A percentile compares a stretch with the other conserved stretches of the same genome.
phyloP scores from a whole-genome alignment of 2,888 invertebrate genomes.

The Conchocele bisecta region DNA sequence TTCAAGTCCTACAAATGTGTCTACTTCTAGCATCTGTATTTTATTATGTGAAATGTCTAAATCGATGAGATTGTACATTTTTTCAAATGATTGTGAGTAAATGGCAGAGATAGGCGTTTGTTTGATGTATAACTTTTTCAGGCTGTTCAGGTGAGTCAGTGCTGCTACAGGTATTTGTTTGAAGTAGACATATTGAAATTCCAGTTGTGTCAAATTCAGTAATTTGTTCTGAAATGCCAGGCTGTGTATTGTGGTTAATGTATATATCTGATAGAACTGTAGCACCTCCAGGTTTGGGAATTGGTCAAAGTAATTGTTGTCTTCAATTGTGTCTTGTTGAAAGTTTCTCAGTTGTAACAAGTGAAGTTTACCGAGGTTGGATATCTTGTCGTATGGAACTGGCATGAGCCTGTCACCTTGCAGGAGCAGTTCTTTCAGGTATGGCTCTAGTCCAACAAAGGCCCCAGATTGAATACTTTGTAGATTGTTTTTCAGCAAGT shows the following conservation, averaged over 20 bases:
- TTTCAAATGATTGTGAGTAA: constrained; percentile 44
- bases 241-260: constrained; percentile 37
- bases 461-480: constrained; percentile 92
- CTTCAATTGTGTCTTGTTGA: constrained; percentile 22
- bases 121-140: constrained; percentile 52
- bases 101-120: constrained; percentile 54
- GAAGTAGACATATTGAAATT: constrained; percentile 31
- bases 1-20: constrained; percentile 63
- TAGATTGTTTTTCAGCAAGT: constrained; percentile 92
- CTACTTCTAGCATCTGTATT: constrained; percentile 51
- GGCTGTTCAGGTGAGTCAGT: constrained; percentile 37
- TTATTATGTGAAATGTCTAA: constrained; percentile 60
- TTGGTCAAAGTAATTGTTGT: constrained; percentile 32
- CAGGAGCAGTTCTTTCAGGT: constrained; percentile 92
- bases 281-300: constrained; percentile 58
- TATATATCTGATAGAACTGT: constrained; percentile 41
- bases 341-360: constrained; percentile 58
- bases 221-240: constrained; percentile 54
- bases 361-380: constrained; percentile 50
- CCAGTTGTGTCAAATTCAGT: constrained; percentile 43
- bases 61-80: constrained; percentile 44
- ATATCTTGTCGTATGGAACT: constrained; percentile 57
- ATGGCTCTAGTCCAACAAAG: constrained; percentile 90
- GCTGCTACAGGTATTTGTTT: constrained; percentile 51
- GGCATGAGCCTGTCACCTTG: constrained; percentile 56